Evolutionary conservation across 2,888 invertebrate genomes (phyloP), one percentile per base, ranked within the genome.

Genomic region (Dastarcus helophoroides): DNA sequence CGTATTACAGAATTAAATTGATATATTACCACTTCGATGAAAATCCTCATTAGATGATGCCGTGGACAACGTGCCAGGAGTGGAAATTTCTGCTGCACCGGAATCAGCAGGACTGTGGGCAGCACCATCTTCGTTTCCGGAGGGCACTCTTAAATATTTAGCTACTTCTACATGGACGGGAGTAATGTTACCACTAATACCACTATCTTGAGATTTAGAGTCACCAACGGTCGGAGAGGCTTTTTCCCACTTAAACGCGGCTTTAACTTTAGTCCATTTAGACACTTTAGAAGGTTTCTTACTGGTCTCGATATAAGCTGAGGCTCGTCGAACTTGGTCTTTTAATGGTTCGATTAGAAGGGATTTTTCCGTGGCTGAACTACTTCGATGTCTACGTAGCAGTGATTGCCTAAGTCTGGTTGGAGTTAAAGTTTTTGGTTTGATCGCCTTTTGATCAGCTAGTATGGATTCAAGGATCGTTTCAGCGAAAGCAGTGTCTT

Each of bases 261-360:
- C 84, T 58, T 88, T 89, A 6, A 89, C 88, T 61, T 79, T 78
- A 0, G 84, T 85, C 88, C 88, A 89, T 53, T 88, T 88, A 0
- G 86, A 85, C 27, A 80, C 73, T 23, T 24, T 33, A 4, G 35
- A 29, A 4, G 32, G 27, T 22, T 36, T 33, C 9, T 44, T 38
- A 4, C 27, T 26, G 24, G 38, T 26, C 31, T 2, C 24, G 14
- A 33, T 23, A 33, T 12, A 30, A 22, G 23, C 34, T 29, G 24
- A 30, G n/a, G 32, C 22, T 33, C 30, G 14, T 11, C 38, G 31
- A 26, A 37, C 39, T 28, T 36, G 29, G 5, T 37, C 43, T 6
- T 26, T 35, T 4, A 12, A 2, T 5, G 15, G n/a, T 7, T 33
- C 33, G 11, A 29, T 12, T 9, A 26, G 40, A 4, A 22, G n/a